Percentiles rank a stretch among this genome's conserved stretches.
These are phyloP conservation scores for Tubulanus polymorphus DNA, from an alignment of 2,888 invertebrate genomes.

Conservation along the genomic window DNA sequence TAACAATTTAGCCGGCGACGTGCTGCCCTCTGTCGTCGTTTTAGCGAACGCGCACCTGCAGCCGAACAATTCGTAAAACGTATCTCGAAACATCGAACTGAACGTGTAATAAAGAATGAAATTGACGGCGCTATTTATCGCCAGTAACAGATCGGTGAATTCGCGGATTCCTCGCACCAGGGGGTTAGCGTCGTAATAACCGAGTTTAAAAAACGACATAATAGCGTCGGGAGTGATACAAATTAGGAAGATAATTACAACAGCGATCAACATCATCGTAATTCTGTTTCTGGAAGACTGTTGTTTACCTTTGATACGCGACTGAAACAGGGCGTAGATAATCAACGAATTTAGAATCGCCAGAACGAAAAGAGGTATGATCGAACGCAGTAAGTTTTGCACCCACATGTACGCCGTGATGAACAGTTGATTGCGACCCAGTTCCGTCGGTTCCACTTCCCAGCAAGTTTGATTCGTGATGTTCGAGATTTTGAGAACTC, in stretches of 20 bases:
- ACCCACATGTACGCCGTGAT: conserved; percentile 43
- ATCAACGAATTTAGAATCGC: conserved; percentile 44
- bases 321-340: conserved; percentile 40
- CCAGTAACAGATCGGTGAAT: conserved; percentile 48
- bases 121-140: conserved; percentile 49
- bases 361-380: conserved; percentile 47
- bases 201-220: conserved; percentile 49
- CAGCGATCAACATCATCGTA: conserved; percentile 48
- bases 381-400: conserved; percentile 41
- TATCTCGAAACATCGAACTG: conserved; percentile 44
- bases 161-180: conserved; percentile 46
- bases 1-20: too few relatives aligned
- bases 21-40: too few relatives aligned
- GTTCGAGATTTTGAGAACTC: too few relatives aligned
- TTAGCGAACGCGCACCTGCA: conserved; percentile 13
- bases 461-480: too few relatives aligned
- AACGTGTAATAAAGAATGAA: conserved; percentile 48
- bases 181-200: conserved; percentile 44
- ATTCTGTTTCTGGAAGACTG: conserved; percentile 45
- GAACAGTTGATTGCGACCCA: conserved; percentile 36
- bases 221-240: conserved; percentile 51
- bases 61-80: conserved; percentile 39
- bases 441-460: conserved; percentile 9
- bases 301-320: conserved; percentile 35
- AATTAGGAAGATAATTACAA: conserved; percentile 47